These are phyloP conservation scores for Polypedilum pembai DNA, from an alignment of 1,140 invertebrate species.

Conservation along the genomic window DNA sequence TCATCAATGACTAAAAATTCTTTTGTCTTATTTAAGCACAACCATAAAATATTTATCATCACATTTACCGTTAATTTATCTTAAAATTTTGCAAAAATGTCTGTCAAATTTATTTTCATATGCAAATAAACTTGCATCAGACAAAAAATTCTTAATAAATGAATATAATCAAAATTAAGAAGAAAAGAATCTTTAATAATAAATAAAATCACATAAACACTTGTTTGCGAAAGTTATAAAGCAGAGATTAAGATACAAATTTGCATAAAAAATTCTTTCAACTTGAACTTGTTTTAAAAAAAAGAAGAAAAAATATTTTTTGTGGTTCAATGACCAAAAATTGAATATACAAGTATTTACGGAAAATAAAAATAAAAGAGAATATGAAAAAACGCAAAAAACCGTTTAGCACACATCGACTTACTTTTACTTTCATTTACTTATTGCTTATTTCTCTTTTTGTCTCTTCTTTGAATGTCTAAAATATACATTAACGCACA, in stretches of 20 bases:
- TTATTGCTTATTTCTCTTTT: neutral
- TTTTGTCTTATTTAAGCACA: no score
- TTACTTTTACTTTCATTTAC: neutral
- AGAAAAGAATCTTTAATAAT: no score
- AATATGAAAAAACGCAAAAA: neutral
- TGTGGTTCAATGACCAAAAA: neutral
- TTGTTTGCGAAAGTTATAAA: neutral
- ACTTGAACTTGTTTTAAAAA: neutral
- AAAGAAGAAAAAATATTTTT: neutral
- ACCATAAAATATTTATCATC: no score
- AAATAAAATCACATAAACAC: neutral
- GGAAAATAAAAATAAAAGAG: neutral
- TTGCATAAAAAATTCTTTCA: neutral
- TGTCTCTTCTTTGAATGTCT: no score
- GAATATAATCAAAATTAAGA: no score
- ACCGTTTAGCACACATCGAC: neutral
- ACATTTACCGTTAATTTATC: no score
- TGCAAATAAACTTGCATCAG: no score
- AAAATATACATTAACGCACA: no score
- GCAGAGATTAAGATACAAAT: neutral
- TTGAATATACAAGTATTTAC: neutral
- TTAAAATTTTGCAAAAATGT: no score
- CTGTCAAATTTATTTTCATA: no score
- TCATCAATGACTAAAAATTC: no score
- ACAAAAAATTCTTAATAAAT: no score